Evolutionary conservation across 2,113 vertebrate genomes (phyloP).

Genomic region (Panthera tigris): DNA sequence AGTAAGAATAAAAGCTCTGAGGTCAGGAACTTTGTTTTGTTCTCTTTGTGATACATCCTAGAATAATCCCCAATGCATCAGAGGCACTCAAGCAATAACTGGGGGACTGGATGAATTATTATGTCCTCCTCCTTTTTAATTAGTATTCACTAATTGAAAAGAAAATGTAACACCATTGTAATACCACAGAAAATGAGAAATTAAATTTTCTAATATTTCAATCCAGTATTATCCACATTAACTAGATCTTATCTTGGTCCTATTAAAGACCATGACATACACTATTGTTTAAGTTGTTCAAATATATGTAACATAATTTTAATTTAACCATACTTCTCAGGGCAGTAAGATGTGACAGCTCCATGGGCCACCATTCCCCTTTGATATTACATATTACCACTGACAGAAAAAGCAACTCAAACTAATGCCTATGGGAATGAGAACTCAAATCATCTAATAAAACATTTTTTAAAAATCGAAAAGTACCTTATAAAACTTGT

Average conservation of each 20-base stretch:
- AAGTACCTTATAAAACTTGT: constrained; percentile 97
- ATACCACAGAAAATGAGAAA: not conserved
- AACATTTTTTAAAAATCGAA: not conserved
- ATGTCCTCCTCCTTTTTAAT: not conserved
- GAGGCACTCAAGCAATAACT: not conserved
- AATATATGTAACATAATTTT: not conserved
- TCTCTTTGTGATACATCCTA: not conserved
- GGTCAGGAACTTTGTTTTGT: not conserved
- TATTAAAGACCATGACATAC: not conserved
- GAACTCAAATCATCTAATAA: not conserved
- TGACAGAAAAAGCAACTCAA: not conserved
- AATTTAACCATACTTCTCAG: not conserved
- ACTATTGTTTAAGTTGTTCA: not conserved
- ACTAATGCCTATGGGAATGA: not conserved
- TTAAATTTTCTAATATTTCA: not conserved
- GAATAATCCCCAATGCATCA: not conserved
- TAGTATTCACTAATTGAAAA: not conserved
- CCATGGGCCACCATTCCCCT: not conserved
- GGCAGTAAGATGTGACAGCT: not conserved
- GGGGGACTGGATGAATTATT: not conserved
- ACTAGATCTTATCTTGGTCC: not conserved
- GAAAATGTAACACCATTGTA: not conserved
- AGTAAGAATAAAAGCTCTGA: not conserved
- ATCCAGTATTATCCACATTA: not conserved
- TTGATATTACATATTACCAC: not conserved